A percentile compares a stretch with the other conserved stretches of the same genome.
Evolutionary conservation across 2,797 vertebrate genomes (phyloP).

Genomic region (Enteromius paludinosus): DNA sequence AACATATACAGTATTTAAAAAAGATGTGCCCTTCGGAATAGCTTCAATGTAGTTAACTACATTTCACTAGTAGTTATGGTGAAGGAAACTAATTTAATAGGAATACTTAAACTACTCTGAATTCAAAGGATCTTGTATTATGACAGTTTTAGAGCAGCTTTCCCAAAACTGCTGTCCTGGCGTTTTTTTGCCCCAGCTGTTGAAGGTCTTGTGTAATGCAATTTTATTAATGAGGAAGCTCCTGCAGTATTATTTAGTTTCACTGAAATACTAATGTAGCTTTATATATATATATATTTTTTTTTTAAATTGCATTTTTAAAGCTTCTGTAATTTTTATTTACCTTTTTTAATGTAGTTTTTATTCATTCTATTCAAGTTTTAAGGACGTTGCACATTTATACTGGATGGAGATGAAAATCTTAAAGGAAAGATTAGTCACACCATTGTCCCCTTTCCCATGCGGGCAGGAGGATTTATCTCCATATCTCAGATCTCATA

Average conservation of each 20-base stretch:
- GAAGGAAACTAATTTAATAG: background rate
- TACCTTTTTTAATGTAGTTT: no score
- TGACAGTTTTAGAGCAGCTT: background rate
- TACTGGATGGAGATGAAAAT: background rate
- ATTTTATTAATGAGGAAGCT: background rate
- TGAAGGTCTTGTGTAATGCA: background rate
- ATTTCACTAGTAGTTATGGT: background rate
- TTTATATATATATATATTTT: no score
- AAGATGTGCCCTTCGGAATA: background rate
- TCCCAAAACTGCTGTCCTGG: background rate
- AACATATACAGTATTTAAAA: background rate
- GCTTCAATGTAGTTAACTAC: background rate
- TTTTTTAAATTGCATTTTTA: no score
- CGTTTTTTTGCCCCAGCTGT: background rate
- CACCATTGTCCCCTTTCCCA: background rate
- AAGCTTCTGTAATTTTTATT: no score
- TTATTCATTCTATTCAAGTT: background rate
- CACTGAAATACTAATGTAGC: no score
- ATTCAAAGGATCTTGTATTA: background rate
- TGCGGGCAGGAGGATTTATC: background rate
- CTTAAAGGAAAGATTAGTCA: background rate
- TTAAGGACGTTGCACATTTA: background rate
- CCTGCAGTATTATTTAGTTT: background rate
- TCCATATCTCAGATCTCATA: constrained; percentile 16
- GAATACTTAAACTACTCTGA: background rate